Conservation (phyloP, 2,113 vertebrate genomes). For the Nicator chloris region DNA sequence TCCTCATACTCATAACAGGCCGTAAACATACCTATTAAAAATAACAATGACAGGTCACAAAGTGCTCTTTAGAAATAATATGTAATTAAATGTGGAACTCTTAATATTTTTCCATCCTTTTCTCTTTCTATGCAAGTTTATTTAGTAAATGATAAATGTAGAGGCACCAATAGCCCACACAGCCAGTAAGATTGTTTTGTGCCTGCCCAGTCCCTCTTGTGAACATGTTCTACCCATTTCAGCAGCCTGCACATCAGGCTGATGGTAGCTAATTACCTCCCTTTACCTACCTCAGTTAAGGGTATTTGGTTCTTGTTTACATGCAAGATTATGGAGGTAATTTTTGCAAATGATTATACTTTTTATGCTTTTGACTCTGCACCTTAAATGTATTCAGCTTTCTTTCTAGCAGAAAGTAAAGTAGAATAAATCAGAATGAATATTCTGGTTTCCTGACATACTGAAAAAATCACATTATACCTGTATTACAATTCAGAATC, state of each 20-base stretch:
- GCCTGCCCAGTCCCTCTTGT: neutral
- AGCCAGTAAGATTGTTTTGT: neutral
- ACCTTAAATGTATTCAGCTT: neutral
- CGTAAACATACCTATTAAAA: neutral
- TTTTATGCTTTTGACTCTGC: neutral
- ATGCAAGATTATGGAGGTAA: neutral
- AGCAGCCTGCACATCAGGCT: neutral
- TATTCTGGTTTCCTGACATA: neutral
- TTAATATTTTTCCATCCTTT: neutral
- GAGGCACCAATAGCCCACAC: neutral
- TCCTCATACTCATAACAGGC: neutral
- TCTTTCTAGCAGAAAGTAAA: neutral
- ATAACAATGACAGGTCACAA: neutral
- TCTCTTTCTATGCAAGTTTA: neutral
- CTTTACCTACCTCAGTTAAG: neutral
- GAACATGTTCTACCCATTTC: neutral
- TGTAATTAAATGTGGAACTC: neutral
- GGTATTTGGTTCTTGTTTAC: neutral
- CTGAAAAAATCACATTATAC: neutral
- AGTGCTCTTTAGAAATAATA: neutral
- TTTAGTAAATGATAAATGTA: neutral
- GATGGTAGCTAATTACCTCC: too few species aligned
- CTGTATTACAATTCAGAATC: neutral
- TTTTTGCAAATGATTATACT: neutral
- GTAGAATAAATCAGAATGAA: neutral